Evolutionary conservation across 2,113 vertebrate species (phyloP).

Genomic region (Caracal caracal): DNA sequence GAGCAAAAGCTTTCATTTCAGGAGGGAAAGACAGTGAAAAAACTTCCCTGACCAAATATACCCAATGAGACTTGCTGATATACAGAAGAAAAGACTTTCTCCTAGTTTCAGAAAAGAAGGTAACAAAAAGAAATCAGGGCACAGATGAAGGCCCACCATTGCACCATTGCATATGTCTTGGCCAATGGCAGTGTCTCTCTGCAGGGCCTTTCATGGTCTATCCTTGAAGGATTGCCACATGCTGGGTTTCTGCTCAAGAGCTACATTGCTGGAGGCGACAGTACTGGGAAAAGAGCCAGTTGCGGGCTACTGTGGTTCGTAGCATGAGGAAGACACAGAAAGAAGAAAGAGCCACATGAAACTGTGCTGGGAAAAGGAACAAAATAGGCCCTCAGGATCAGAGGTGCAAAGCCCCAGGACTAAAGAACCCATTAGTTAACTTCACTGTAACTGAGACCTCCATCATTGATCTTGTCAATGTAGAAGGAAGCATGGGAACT

Average conservation of each 20-base stretch:
- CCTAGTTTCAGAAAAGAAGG: not conserved
- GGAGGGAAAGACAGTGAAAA: not conserved
- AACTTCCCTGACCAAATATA: not conserved
- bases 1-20: not conserved
- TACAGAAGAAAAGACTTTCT: not conserved
- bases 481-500: not conserved
- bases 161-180: not conserved
- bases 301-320: not conserved
- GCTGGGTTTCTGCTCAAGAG: not conserved
- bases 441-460: not conserved
- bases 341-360: not conserved
- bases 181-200: not conserved
- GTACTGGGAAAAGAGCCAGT: not conserved
- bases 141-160: not conserved
- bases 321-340: not conserved
- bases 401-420: not conserved
- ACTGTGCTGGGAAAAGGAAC: too few species aligned
- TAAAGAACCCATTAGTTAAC: fast-evolving
- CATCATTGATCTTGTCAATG: not conserved
- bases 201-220: not conserved
- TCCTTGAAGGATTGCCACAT: not conserved
- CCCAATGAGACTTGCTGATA: not conserved
- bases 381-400: too few species aligned
- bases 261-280: fast-evolving
- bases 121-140: not conserved